Evolutionary conservation across 1,140 invertebrate genomes (phyloP), one percentile per base, ranked within the genome.

Genomic region (Drosophila neocordata): DNA sequence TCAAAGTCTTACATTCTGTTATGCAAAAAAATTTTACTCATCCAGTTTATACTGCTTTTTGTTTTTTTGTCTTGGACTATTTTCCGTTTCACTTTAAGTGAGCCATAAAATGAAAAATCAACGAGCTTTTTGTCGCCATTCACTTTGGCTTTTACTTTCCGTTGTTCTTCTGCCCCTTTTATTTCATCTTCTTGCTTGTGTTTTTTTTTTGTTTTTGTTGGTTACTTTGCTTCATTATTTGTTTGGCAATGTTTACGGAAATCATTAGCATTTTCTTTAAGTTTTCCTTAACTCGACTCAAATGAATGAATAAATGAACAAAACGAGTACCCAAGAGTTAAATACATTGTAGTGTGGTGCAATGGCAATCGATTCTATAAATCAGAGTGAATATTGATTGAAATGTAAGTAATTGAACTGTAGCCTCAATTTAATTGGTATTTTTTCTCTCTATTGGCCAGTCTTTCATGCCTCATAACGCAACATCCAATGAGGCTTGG

Each of bases 61-160:
- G n/a, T n/a, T n/a, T n/a, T n/a, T n/a, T n/a, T n/a, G n/a, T n/a
- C 48, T 55, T 65, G 41, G 44, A 80, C 81, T 70, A 70, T 48
- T 73, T 84, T 73, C 82, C 77, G 65, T 64, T 79, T 72, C 35
- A 53, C 34, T 64, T 71, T 65, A 75, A 87, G 77, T 78, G 70
- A 82, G 65, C 69, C 38, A 87, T 72, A 84, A 68, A 85, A 77
- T 66, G 20, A 79, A 71, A 70, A 80, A 71, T 84, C 80, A 76
- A 69, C 41, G 51, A 68, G 38, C 65, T 72, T 71, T 75, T 68
- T 55, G 72, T 75, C 72, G 61, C 53, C 65, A 44, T 44, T 61
- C 22, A 27, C 38, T 44, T 61, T 61, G 58, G n/a, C 24, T 61
- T 61, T 44, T 18, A 41, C 58, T 44, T 61, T 61, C 41, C 38